Evolutionary conservation across 53 echinoderm and acorn worm genomes (phyloP), one percentile per base, ranked within the genome.

Genomic region (Mesocentrotus franciscanus): DNA sequence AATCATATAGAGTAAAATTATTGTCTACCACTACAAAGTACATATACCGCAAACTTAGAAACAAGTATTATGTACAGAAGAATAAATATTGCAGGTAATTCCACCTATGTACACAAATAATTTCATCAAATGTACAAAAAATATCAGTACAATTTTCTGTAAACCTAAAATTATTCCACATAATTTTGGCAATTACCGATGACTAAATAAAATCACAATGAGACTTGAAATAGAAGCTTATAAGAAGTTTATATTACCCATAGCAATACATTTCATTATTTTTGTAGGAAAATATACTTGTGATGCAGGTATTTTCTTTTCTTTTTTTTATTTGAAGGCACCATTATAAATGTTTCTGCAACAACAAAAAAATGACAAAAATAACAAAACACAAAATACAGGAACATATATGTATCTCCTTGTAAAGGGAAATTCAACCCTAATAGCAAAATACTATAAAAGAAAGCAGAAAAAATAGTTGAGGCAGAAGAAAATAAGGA

Each of bases 41-140:
- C 56, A 87, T 27, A 26, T 29, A 58, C 58, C 10, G 58, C 27
- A 57, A 58, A 87, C 57, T 2, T 10, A 87, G 87, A 87, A 27
- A 58, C 13, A 13, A 42, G 36, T 79, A 13, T 85, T 87, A 87
- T 87, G 24, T 87, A 87, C 87, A 87, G 58, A 56, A 87, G 87
- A 87, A 87, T 87, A 87, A 87, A 87, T 87, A 87, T 87, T 58
- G 58, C 56, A 87, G 58, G 87, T 58, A 57, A n/a, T 87, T 87
- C 27, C 26, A 27, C 14, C 36, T 57, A 87, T 87, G 56, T 87
- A 87, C 87, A 87, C 11, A n/a, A 87, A 58, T 87, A 1, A 87
- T 87, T 57, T 87, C 87, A 87, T 58, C 57, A 87, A 85, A 85
- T 85, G 56, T 85, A 85, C 87, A 85, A 1, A 85, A 27, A 87